These are phyloP conservation scores for Lycophotia porphyrea DNA, from an alignment of 2,888 invertebrate genomes.

Conservation along the genomic window DNA sequence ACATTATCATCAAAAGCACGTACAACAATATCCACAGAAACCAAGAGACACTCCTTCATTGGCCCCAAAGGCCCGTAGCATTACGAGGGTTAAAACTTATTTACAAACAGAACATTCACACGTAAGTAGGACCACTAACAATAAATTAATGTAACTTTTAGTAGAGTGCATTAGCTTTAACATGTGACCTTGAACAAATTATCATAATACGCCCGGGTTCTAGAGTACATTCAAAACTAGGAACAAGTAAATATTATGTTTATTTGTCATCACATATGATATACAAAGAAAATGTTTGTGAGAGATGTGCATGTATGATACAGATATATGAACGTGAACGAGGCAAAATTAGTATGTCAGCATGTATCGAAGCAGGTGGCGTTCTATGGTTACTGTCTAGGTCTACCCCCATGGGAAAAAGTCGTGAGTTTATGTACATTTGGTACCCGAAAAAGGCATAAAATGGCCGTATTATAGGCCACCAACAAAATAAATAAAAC, in stretches of 20 bases:
- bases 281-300: not conserved
- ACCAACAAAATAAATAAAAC: not conserved
- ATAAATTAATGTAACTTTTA: not conserved
- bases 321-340: too few species aligned
- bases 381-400: too few species aligned
- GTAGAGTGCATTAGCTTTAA: not conserved
- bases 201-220: not conserved
- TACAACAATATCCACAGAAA: too few species aligned
- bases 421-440: too few species aligned
- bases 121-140: too few species aligned
- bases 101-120: not conserved
- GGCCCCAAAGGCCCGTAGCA: slow-evolving; percentile 5
- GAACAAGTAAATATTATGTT: not conserved
- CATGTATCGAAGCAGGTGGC: too few species aligned
- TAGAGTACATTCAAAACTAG: not conserved
- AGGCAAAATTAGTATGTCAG: too few species aligned
- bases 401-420: too few species aligned
- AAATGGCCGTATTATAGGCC: not conserved
- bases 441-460: not conserved
- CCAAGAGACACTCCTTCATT: not conserved
- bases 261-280: not conserved
- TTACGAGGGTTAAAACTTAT: slow-evolving; percentile 11
- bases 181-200: slow-evolving; percentile 2
- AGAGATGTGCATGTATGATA: too few species aligned
- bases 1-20: not conserved